Base-by-base conservation (phyloP, 2,113 vertebrate genomes). In the Corythaixoides concolor region DNA sequence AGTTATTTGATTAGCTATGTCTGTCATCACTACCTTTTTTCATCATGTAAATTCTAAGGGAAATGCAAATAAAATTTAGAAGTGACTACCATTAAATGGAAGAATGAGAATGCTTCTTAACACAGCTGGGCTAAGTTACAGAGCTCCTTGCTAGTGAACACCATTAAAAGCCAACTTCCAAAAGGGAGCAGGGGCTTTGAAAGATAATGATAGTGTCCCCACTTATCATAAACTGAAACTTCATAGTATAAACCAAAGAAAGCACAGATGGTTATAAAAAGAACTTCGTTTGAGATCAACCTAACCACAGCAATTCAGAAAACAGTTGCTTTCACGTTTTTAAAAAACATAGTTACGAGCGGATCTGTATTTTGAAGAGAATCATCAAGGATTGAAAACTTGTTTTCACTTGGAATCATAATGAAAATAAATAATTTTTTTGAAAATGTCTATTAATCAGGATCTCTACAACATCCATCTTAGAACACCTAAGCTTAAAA, bases 1-100 rank as follows among this genome's bases (percentile, higher is more conserved):
- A 95, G 93, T 77, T 96, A 91, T 15, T 78, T 91, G 85, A 91
- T 62, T 75, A 90, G 78, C 45, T 80, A 24, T 22, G 66, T 81
- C 59, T 89, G n/a, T 69, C 74, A 85, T 85, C 32, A 4, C 27
- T 79, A 66, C 6, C 27, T 85, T 96, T 91, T 93, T 94, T 93
- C 85, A 93, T 94, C 91, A 45, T 2, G 8, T 16, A 88, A 93
- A 88, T 89, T 96, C 85, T 93, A 96, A 96, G 63, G 15, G 41
- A 89, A 94, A 64, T 41, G 83, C 6, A 80, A 94, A 90, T 63
- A 83, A 93, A 85, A 92, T 63, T 70, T 63, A 70, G 33, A 88
- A 55, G 90, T 83, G 62, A 64, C 88, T 88, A 96, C 72, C 22
- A 47, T 85, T 89, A 91, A 95, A 72, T 6, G 2, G 58, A 89